Evolutionary conservation across 1,140 invertebrate species (phyloP).

Genomic region (Euura saliciscinereae): DNA sequence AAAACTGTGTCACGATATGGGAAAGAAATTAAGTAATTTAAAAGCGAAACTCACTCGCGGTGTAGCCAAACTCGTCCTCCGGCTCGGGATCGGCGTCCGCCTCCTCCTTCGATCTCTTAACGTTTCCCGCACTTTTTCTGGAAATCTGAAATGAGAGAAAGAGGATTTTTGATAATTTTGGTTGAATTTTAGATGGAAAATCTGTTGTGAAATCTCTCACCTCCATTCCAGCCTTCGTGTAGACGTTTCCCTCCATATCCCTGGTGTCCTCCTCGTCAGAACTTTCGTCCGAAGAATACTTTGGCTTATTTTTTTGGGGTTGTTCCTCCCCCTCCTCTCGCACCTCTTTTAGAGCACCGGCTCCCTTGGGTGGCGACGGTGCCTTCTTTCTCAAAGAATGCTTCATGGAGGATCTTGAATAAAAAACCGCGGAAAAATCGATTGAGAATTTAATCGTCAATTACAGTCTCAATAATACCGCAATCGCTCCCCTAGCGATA

Average conservation of each 20-base stretch:
- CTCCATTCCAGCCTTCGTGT: conserved; percentile 77
- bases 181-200: no score
- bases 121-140: conserved; percentile 84
- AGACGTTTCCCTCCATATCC: conserved; percentile 78
- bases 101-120: conserved; percentile 79
- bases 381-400: conserved; percentile 51
- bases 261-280: conserved; percentile 74
- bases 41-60: conserved; percentile 74
- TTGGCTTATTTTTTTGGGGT: conserved; percentile 26
- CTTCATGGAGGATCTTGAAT: conserved; percentile 52
- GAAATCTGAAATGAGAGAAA: conserved; percentile 71
- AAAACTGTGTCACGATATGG: no score
- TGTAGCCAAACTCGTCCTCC: conserved; percentile 93
- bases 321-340: conserved; percentile 47
- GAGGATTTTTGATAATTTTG: no score
- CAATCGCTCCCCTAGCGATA: not conserved
- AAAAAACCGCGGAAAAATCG: not conserved
- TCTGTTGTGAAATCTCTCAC: conserved; percentile 53
- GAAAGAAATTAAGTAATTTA: no score
- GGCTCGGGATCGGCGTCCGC: conserved; percentile 78
- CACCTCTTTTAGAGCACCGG: conserved; percentile 37
- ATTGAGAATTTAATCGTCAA: no score
- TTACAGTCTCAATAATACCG: no score
- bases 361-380: conserved; percentile 43
- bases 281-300: conserved; percentile 63